Evolutionary conservation across 2,113 vertebrate species (phyloP).

Genomic region (Emberiza fucata): DNA sequence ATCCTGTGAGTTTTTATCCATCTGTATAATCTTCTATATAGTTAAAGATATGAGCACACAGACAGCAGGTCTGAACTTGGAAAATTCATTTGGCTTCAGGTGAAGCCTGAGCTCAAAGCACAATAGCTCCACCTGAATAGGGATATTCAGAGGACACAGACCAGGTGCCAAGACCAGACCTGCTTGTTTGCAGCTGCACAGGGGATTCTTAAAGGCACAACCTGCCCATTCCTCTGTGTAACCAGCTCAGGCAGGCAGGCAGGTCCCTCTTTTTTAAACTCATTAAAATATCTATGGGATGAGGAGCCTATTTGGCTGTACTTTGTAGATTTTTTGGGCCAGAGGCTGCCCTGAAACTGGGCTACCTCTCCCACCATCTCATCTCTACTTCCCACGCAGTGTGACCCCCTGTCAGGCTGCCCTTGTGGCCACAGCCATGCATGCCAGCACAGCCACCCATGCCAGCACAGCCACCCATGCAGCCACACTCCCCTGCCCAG

Average conservation of each 20-base stretch:
- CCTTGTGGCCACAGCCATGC: not conserved
- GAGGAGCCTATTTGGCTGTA: not conserved
- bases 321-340: not conserved
- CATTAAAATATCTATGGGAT: not conserved
- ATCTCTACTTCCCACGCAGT: not conserved
- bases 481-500: fast-evolving
- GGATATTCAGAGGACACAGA: not conserved
- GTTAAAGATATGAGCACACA: not conserved
- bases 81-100: not conserved
- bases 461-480: not conserved
- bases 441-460: fast-evolving
- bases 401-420: not conserved
- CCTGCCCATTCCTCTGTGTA: not conserved
- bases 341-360: not conserved
- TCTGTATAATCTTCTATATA: not conserved
- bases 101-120: not conserved
- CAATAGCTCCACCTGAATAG: not conserved
- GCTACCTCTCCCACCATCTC: not conserved
- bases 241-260: not conserved
- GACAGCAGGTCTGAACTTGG: not conserved
- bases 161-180: not conserved
- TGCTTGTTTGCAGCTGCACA: not conserved
- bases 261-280: not conserved
- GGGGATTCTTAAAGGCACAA: not conserved
- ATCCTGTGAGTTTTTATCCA: not conserved